Base-by-base conservation (phyloP, 2,113 vertebrate species). In the Cariama cristata region DNA sequence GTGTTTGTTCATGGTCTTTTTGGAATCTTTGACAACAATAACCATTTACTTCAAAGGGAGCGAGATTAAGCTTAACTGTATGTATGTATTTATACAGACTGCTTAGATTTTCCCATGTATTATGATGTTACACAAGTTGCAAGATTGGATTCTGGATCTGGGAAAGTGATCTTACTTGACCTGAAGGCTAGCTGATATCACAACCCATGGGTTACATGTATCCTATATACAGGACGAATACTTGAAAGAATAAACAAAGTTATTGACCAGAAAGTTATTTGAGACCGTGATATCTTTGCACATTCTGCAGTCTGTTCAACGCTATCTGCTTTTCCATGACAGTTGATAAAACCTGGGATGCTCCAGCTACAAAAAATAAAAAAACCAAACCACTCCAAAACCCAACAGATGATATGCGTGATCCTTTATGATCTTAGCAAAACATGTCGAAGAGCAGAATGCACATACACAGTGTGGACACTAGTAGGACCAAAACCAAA, bases 351-450 rank as follows among this genome's bases (percentile, higher is more conserved):
- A 42, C 42, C 28, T n/a, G 40, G 23, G 28, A n/a, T 49, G 49
- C 30, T 42, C 28, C n/a, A n/a, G 49, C 15, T 56, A 24, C 64
- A 27, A 50, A 49, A 12, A 27, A 8, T 9, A 22, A n/a, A 68
- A 28, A 33, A 12, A 3, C 6, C 55, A 62, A 63, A 10, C 2
- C 24, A 16, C 1, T 8, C 22, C 13, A 42, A 45, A 47, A 1
- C 20, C 12, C 33, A 32, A 14, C 22, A 45, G 9, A 49, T 20
- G 3, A 21, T 38, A 12, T 32, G 21, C 1, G 2, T 66, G 32
- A 35, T 35, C 15, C 22, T 50, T 56, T 32, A 35, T 20, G 50
- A 58, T 40, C 30, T 66, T n/a, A 35, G 17, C 30, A 64, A 58
- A 73, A 24, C 28, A 44, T 24, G 19, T 4, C 13, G 28, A 49